Evolutionary conservation across 1,140 invertebrate genomes (phyloP).

Genomic region (Drosophila ohnishii): DNA sequence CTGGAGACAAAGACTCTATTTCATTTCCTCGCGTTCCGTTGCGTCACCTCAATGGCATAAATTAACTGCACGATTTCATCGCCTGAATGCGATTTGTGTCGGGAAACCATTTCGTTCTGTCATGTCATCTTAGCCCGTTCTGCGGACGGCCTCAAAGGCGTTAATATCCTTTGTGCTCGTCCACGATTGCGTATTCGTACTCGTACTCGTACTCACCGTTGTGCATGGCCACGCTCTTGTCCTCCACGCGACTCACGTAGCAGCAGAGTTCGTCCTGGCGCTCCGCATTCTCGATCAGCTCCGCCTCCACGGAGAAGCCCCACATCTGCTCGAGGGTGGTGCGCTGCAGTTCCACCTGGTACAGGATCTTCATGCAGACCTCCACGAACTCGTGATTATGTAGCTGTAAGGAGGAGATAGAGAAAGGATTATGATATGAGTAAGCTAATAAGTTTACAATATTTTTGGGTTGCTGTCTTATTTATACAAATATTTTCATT

Average conservation of each 20-base stretch:
- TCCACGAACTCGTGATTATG: constrained; percentile 98
- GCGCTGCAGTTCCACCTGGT: constrained; percentile 96
- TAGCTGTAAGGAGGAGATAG: constrained; percentile 86
- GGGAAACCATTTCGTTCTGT: constrained; percentile 40
- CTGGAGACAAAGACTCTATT: constrained; percentile 44
- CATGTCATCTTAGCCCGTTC: constrained; percentile 13
- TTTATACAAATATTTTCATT: no score
- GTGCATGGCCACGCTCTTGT: constrained; percentile 96
- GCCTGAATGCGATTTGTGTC: constrained; percentile 43
- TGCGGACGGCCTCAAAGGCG: constrained; percentile 16
- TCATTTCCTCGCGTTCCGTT: constrained; percentile 43
- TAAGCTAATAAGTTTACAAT: background rate
- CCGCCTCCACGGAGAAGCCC: constrained; percentile 98
- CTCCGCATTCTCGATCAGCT: constrained; percentile 97
- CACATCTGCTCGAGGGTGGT: constrained; percentile 96
- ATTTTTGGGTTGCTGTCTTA: no score
- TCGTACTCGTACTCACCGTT: constrained; percentile 88
- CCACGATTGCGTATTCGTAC: background rate
- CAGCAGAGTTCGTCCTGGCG: constrained; percentile 98
- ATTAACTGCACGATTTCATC: constrained; percentile 54
- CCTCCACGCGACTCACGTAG: constrained; percentile 97
- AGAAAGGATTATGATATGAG: background rate
- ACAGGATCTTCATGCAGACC: constrained; percentile 97
- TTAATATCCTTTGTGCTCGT: constrained; percentile 6
- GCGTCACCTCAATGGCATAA: constrained; percentile 49